Conservation (phyloP, 1,140 invertebrate genomes). For the Drosophila repleta region DNA sequence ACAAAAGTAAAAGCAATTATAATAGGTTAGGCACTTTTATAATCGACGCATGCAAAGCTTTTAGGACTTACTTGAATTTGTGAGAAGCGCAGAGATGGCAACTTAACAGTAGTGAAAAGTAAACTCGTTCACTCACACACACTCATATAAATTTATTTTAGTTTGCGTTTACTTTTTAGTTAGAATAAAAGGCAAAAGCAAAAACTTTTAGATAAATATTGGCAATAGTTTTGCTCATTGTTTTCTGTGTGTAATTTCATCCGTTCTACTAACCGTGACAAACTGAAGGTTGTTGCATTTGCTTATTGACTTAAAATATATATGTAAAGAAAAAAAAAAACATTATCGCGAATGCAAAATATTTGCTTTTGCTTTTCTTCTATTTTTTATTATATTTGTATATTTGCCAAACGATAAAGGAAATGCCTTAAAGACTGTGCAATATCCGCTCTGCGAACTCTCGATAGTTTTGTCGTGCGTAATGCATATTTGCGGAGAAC, state of each 20-base stretch:
- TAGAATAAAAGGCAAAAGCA: not conserved
- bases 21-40: no score
- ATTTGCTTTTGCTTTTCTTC: conserved; percentile 56
- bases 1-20: not conserved
- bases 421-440: conserved; percentile 46
- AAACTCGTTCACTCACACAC: not conserved
- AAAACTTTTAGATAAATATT: conserved; percentile 11
- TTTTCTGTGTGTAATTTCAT: conserved; percentile 33
- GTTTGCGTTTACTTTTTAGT: not conserved
- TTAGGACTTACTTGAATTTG: not conserved
- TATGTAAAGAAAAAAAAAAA: not conserved
- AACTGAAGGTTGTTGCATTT: conserved; percentile 18
- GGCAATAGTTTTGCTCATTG: conserved; percentile 1
- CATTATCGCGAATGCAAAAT: conserved; percentile 3
- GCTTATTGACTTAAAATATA: conserved; percentile 6
- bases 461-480: conserved; percentile 1
- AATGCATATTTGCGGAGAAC: conserved; percentile 12
- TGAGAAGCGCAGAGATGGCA: conserved; percentile 1
- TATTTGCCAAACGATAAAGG: conserved; percentile 43
- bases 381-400: conserved; percentile 34
- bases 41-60: no score
- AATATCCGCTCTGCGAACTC: conserved; percentile 63
- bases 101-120: not conserved
- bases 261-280: conserved; percentile 33
- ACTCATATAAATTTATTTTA: not conserved